Evolutionary conservation across 2,888 invertebrate species (phyloP), one percentile per base, ranked within the genome.

Genomic region (Syrphus vitripennis): DNA sequence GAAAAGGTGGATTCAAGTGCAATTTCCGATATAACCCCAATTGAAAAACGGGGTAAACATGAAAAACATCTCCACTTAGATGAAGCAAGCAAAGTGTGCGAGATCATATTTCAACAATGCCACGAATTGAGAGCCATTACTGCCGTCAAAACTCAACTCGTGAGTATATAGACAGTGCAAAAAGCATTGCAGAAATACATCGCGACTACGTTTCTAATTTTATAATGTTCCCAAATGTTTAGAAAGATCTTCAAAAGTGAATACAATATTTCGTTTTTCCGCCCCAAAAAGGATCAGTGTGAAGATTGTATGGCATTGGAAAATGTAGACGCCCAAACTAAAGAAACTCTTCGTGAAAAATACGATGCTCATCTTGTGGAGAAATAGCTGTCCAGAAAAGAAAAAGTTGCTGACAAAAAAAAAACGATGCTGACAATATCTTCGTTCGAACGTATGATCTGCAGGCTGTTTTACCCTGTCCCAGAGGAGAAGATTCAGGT

Each of bases 371-470:
- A 42, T n/a, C 42, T 42, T 42, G 4, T 42, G 12, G 42, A 42
- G n/a, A 42, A n/a, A 42, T 14, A 42, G 12, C n/a, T 42, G 42
- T 42, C 42, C 12, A n/a, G 42, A 24, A n/a, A n/a, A n/a, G n/a
- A n/a, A n/a, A n/a, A n/a, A n/a, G n/a, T n/a, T n/a, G n/a, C n/a
- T n/a, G n/a, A n/a, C n/a, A 50, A 24, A 50, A 50, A 24, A 50
- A 50, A 50, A 50, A 50, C 50, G 50, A 50, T 50, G 50, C 24
- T 50, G 50, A 50, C 24, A 50, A 50, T 50, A 50, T 50, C 50
- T 50, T 50, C 50, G 50, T 50, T 50, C 24, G 50, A 50, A 50
- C 50, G 24, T 50, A 50, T 50, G 50, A 50, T 50, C 50, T 50
- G 50, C 50, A 50, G 50, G 50, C 50, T 10, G 50, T 50, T 50